Base-by-base conservation (phyloP, 37 sponge, comb jelly and placozoan species). In the Bolinopsis microptera region DNA sequence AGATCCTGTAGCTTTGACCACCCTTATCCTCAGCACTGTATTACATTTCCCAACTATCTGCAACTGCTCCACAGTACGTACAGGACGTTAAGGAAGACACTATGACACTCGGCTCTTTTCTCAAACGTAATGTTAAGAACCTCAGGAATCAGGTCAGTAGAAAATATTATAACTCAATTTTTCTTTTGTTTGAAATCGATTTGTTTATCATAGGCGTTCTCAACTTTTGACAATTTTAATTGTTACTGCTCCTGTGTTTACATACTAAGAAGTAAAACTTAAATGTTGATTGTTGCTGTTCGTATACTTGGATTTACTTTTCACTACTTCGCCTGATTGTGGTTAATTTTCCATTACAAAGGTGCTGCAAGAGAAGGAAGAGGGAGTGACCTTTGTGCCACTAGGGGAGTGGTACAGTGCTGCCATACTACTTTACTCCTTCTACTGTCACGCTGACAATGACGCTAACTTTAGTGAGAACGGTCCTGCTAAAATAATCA, bases 1-100 rank as follows among this genome's bases (percentile, higher is more conserved):
- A 23, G 74, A 3, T 5, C 30, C 26, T 72, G 74, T 72, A 72
- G 3, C 74, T n/a, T 3, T 23, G 5, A 24, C 18, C 26, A 23
- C 80, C 3, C 27, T 77, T 3, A 3, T 32, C 32, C 3, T 18
- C 80, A 77, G 80, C 80, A 77, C 80, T 86, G 48, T 86, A 41
- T 48, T 86, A 86, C 61, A 41, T 86, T 1, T 86, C 61, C 0
- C 90, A 34, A 9, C 61, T 86, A 1, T 86, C 90, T 0, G 90
- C 90, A n/a, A 86, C 90, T 39, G 26, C 90, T 3, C 90, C 90
- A 39, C 90, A 13, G 3, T 86, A 86, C 90, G 25, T 0, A 33
- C 36, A 32, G 13, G 80, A 77, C 0, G 37, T 13, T 35, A 77
- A 77, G 36, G 80, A 77, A 35, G 61, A 48, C 13, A 48, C 61